Percentiles rank a stretch among this genome's conserved stretches.
Conservation (phyloP, 2,797 vertebrate species). For the Ciconia nigra region DNA sequence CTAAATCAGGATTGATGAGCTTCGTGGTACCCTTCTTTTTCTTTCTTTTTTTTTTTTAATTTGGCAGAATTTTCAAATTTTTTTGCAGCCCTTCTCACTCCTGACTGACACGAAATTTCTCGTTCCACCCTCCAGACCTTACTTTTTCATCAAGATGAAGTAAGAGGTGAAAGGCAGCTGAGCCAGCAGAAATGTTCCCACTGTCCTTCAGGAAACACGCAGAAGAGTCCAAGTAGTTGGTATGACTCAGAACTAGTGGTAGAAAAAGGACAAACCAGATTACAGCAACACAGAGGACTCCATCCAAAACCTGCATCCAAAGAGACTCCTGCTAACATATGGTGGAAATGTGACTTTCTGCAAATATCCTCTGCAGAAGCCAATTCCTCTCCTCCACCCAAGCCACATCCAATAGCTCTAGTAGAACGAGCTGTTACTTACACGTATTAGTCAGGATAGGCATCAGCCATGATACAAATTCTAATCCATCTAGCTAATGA, state of each 20-base stretch:
- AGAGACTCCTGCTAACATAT: constrained; percentile 73
- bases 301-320: constrained; percentile 71
- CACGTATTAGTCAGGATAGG: constrained; percentile 64
- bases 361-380: constrained; percentile 70
- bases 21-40: background rate
- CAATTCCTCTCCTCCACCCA: constrained; percentile 71
- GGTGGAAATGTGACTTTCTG: constrained; percentile 73
- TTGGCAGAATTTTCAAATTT: background rate
- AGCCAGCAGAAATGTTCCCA: constrained; percentile 47
- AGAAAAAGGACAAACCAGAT: constrained; percentile 66
- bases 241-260: constrained; percentile 64
- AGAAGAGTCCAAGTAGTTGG: constrained; percentile 48
- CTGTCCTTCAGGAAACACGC: constrained; percentile 38
- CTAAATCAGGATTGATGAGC: constrained; percentile 36
- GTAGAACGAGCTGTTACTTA: constrained; percentile 63
- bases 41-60: background rate
- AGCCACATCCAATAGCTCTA: constrained; percentile 61
- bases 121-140: background rate
- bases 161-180: constrained; percentile 25
- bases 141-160: constrained; percentile 11
- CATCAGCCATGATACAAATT: constrained; percentile 66
- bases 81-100: background rate
- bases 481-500: constrained; percentile 71
- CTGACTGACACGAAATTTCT: background rate
- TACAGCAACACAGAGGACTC: constrained; percentile 64